Evolutionary conservation across 2,888 invertebrate species (phyloP), one percentile per base, ranked within the genome.

Genomic region (Nemotelus nigrinus): DNA sequence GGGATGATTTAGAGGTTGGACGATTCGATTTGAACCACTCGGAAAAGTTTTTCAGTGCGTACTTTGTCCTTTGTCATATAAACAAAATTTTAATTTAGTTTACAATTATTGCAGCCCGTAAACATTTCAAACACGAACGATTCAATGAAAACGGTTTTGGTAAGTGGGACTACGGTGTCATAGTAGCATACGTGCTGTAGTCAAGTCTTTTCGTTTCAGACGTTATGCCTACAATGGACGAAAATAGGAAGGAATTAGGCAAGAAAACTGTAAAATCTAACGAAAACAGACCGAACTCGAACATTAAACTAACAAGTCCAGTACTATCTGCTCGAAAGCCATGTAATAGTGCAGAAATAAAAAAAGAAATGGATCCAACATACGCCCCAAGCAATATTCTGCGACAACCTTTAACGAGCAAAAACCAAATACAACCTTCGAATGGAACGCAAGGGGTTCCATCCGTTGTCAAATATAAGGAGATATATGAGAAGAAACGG

Each of bases 1-100:
- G 86, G 87, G 84, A 85, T 78, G 82, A 84, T 68, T 82, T 86
- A 3, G 83, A 82, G 68, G 83, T 85, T 3, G 86, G 85, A 3
- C 82, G 83, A 77, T 82, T 80, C 55, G 80, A 82, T 47, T 77
- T 85, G 45, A 82, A 86, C 79, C 83, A 85, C 78, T 85, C 85
- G 0, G 82, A 84, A 65, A 82, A 84, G 57, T 85, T 84, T 74
- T 86, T 85, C 72, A 81, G 87, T 86, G 81, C 77, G 82, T 63
- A 67, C 3, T 55, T 63, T 39, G 77, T n/a, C 6, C 64, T 39
- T 75, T 50, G 7, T 50, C 39, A 25, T 25, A 25, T 68, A 44
- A 1, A 41, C 58, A 64, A 48, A 78, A 79, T 77, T 55, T 79
- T 81, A 47, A 80, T 80, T 74, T 45, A 55, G 53, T 55, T 2